phyloP scores from a whole-genome alignment of 2,888 invertebrate species.

The Colostygia pectinataria region DNA sequence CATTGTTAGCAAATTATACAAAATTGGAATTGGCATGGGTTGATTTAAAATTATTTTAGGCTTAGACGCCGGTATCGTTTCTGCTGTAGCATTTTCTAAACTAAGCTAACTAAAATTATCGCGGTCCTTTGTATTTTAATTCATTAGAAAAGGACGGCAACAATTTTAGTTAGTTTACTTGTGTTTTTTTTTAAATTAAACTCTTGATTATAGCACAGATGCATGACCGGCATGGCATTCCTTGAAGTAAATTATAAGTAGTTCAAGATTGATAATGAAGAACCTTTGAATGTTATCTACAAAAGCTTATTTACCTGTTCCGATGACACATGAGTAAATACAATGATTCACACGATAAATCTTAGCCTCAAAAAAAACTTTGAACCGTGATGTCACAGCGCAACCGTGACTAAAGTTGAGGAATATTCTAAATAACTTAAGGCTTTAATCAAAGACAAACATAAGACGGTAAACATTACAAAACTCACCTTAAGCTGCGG shows the following conservation, averaged over 20 bases:
- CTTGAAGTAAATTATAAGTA: background rate
- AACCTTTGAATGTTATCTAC: constrained; percentile 24
- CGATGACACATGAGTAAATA: constrained; percentile 38
- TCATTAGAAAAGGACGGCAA: no score
- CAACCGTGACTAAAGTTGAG: constrained; percentile 41
- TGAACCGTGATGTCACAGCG: constrained; percentile 47
- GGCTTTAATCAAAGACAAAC: constrained; percentile 63
- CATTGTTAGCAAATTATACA: no score
- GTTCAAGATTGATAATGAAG: constrained; percentile 4
- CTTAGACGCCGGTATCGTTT: no score
- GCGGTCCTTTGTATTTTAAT: no score
- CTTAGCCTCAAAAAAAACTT: constrained; percentile 34
- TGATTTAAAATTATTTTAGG: no score
- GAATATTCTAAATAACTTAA: constrained; percentile 37
- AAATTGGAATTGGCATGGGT: no score
- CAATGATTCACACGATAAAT: constrained; percentile 37
- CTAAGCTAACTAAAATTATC: no score
- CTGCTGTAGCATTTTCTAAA: no score
- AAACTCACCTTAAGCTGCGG: constrained; percentile 61
- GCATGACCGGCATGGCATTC: no score
- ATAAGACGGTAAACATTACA: constrained; percentile 53
- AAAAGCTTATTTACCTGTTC: constrained; percentile 23
- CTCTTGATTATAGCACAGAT: no score
- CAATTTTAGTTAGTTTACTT: no score
- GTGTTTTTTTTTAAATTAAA: no score